Evolutionary conservation across 2,113 vertebrate species (phyloP).

Genomic region (Toxostoma redivivum): DNA sequence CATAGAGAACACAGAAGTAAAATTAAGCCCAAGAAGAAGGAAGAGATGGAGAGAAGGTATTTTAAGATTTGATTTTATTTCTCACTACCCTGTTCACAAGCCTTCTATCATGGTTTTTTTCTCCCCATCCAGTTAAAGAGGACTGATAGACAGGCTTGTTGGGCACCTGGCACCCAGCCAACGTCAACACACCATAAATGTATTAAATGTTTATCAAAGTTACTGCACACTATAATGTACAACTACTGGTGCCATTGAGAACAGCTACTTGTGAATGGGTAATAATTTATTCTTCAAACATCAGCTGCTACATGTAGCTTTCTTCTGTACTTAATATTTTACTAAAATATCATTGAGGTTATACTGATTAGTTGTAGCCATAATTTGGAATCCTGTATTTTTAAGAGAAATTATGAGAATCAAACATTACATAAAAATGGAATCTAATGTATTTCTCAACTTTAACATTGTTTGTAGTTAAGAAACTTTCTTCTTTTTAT

Average conservation of each 20-base stretch:
- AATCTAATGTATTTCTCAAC: background rate
- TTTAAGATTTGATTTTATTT: background rate
- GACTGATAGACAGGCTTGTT: background rate
- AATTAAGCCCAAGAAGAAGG: too few species aligned
- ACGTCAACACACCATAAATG: background rate
- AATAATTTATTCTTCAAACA: background rate
- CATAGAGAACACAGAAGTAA: fast-evolving
- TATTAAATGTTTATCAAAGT: background rate
- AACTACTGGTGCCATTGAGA: background rate
- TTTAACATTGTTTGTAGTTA: background rate
- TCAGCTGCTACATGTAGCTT: background rate
- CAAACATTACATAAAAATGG: background rate
- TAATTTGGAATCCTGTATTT: background rate
- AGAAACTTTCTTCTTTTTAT: background rate
- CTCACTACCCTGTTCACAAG: background rate
- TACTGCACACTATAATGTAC: background rate
- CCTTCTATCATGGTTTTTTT: background rate
- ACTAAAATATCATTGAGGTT: background rate
- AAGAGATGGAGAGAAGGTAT: background rate
- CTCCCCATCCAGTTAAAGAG: background rate
- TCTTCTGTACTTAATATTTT: background rate
- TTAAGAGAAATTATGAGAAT: background rate
- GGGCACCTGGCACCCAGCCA: background rate
- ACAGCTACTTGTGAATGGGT: background rate
- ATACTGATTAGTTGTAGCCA: background rate